Evolutionary conservation across 2,888 invertebrate species (phyloP).

Genomic region (Exocentrus adspersus): DNA sequence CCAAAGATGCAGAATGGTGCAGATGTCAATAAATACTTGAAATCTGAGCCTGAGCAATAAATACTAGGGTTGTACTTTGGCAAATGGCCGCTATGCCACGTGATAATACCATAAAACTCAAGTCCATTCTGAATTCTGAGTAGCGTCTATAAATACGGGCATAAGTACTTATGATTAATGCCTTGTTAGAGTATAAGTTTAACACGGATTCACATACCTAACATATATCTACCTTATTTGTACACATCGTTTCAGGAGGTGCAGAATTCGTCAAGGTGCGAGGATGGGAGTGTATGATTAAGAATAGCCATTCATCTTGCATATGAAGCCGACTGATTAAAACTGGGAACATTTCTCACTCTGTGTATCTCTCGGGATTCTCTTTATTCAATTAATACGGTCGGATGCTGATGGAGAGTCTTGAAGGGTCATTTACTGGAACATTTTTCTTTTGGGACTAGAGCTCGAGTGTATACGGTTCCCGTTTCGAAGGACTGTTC

Average conservation of each 20-base stretch:
- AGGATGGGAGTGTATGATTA: slow-evolving; percentile 35
- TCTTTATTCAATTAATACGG: slow-evolving; percentile 49
- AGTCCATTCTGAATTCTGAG: neutral
- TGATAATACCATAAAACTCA: neutral
- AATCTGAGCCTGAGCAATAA: no score
- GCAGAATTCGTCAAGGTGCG: slow-evolving; percentile 34
- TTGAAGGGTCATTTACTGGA: slow-evolving; percentile 7
- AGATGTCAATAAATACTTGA: no score
- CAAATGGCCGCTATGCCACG: neutral
- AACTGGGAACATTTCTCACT: slow-evolving; percentile 47
- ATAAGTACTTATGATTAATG: slow-evolving; percentile 15
- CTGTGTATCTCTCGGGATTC: slow-evolving; percentile 43
- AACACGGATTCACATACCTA: neutral
- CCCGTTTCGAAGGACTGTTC: neutral
- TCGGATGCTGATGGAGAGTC: slow-evolving; percentile 9
- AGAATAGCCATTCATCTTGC: slow-evolving; percentile 50
- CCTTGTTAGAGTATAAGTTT: neutral
- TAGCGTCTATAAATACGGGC: no score
- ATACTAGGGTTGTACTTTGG: neutral
- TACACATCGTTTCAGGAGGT: neutral
- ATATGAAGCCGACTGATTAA: slow-evolving; percentile 53
- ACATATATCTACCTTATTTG: no score
- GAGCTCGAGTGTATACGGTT: neutral
- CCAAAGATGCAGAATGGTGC: no score
- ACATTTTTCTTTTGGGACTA: slow-evolving; percentile 2